A percentile compares a stretch with the other conserved stretches of the same genome.
These are phyloP conservation scores for Saccostrea glomerata DNA, from an alignment of 1,140 invertebrate species.

Conservation along the genomic window DNA sequence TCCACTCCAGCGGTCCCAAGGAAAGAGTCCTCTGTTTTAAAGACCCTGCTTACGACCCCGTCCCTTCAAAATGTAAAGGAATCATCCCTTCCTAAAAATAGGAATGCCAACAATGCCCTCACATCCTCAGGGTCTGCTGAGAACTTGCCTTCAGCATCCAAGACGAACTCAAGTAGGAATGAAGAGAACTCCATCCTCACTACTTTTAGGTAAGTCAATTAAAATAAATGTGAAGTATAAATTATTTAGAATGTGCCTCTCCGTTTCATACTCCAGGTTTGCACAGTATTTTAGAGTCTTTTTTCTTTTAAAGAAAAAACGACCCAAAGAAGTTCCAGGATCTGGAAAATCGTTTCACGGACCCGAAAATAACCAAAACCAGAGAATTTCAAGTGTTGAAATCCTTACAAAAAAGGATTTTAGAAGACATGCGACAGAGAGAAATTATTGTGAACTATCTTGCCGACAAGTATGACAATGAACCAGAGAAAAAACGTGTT, in stretches of 20 bases:
- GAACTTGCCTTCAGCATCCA: background rate
- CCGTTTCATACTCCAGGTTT: no score
- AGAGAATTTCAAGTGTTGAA: background rate
- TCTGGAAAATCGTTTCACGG: background rate
- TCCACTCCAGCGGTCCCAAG: background rate
- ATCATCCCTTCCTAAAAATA: background rate
- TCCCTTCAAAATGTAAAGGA: no score
- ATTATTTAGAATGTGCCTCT: no score
- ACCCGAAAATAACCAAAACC: background rate
- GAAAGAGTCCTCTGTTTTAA: background rate
- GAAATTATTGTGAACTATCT: background rate
- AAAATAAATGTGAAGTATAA: background rate
- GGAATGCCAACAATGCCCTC: background rate
- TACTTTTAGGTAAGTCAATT: slow-evolving; percentile 18
- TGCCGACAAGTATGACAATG: background rate
- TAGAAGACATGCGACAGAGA: background rate
- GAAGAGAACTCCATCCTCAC: slow-evolving; percentile 13
- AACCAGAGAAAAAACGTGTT: slow-evolving; percentile 1
- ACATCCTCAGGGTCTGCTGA: background rate
- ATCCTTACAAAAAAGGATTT: background rate
- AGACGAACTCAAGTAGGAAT: background rate
- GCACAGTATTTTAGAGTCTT: background rate
- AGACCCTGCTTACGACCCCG: background rate
- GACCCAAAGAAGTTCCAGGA: background rate
- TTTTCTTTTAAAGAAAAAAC: background rate